A percentile compares a stretch with the other conserved stretches of the same genome.
phyloP scores from a whole-genome alignment of 2,797 vertebrate genomes.

The Enteromius afrohamiltoni region DNA sequence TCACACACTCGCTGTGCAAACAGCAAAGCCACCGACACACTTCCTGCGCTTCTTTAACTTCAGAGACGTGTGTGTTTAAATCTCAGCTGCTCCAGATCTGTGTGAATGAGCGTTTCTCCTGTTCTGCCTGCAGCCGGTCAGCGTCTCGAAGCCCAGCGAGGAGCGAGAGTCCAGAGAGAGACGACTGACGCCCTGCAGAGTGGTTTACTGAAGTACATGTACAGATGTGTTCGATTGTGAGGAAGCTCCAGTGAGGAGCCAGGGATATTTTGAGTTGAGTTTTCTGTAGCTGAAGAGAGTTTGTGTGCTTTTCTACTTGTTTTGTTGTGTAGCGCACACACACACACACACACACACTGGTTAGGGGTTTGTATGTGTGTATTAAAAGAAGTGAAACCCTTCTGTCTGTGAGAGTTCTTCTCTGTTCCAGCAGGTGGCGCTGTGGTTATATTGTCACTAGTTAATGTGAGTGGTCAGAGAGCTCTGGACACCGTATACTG shows the following conservation, averaged over 20 bases:
- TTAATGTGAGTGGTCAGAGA: too few relatives aligned
- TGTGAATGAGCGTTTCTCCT: background rate
- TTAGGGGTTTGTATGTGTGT: constrained; percentile 72
- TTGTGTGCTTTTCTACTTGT: constrained; percentile 48
- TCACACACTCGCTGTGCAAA: background rate
- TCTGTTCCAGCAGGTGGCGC: constrained; percentile 45
- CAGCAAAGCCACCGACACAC: background rate
- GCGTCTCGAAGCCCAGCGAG: constrained; percentile 81
- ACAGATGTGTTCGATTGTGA: background rate
- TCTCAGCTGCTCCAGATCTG: constrained; percentile 81
- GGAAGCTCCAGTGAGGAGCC: too few relatives aligned
- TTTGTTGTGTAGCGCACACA: constrained; percentile 71
- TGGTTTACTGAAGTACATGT: constrained; percentile 9
- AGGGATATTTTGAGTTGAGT: constrained; percentile 12
- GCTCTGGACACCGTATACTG: too few relatives aligned
- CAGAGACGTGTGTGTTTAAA: constrained; percentile 43
- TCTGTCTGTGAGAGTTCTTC: background rate
- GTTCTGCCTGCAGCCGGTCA: constrained; percentile 70
- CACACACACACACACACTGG: background rate
- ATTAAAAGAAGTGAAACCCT: constrained; percentile 76
- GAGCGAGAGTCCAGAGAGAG: constrained; percentile 83
- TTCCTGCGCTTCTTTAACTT: constrained; percentile 7
- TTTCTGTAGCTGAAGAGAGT: constrained; percentile 44
- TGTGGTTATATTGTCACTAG: background rate
- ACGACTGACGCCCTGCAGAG: constrained; percentile 75